These are phyloP conservation scores for Apostichopus californicus DNA, from an alignment of 35 echinoderm and acorn worm genomes.

Conservation along the genomic window DNA sequence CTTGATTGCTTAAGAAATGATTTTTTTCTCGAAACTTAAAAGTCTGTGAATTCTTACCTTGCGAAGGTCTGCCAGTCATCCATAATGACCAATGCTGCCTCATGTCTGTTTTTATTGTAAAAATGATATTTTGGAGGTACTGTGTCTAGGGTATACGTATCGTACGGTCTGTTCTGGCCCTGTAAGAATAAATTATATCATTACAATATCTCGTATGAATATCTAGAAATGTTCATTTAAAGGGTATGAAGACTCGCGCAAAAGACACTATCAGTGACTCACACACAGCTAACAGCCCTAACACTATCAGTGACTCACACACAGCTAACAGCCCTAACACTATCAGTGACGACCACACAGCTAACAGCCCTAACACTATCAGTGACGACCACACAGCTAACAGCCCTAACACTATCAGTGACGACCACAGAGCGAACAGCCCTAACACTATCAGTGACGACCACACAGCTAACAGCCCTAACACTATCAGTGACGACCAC, in stretches of 20 bases:
- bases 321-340: not conserved
- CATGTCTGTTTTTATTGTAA: constrained; percentile 17
- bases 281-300: not conserved
- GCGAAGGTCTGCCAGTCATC: constrained; percentile 30
- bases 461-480: no score
- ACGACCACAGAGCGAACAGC: no score
- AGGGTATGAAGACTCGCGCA: no score
- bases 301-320: not conserved
- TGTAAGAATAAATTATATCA: not conserved
- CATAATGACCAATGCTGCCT: constrained; percentile 38
- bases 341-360: no score
- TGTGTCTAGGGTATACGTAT: not conserved
- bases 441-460: no score
- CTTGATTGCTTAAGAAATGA: no score
- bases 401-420: no score
- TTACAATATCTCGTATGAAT: no score
- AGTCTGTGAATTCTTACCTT: not conserved
- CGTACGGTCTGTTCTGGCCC: not conserved
- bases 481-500: no score
- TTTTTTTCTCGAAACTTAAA: no score
- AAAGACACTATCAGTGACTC: not conserved
- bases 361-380: no score
- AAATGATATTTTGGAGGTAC: constrained; percentile 34
- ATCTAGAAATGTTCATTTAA: not conserved
- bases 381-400: no score